Percentiles rank a stretch among this genome's conserved stretches.
Conservation (phyloP, 2,888 invertebrate genomes). For the Monoplex corrugatus region DNA sequence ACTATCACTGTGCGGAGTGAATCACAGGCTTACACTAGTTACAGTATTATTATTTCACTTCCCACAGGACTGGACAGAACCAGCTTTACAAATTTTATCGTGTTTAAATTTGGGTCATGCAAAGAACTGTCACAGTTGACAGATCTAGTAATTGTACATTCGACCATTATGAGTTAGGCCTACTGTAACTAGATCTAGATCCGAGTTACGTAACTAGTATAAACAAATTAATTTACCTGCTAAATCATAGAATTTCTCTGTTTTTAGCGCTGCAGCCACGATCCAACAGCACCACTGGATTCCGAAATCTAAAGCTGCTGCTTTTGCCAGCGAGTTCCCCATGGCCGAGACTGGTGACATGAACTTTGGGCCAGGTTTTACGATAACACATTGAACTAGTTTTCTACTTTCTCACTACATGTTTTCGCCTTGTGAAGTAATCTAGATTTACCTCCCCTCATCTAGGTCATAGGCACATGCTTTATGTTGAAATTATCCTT, state of each 20-base stretch:
- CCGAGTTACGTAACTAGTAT: no score
- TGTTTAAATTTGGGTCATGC: no score
- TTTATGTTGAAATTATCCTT: neutral
- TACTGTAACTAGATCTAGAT: no score
- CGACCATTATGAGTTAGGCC: no score
- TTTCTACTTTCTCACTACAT: neutral
- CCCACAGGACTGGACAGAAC: no score
- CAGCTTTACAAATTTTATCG: no score
- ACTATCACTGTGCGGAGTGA: no score
- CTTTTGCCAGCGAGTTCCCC: constrained; percentile 66
- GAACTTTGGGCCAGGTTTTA: neutral
- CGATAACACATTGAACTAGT: neutral
- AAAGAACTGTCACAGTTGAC: no score
- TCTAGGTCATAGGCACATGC: neutral
- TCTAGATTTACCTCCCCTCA: neutral
- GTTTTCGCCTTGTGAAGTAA: neutral
- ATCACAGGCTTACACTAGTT: no score
- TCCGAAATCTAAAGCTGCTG: constrained; percentile 77
- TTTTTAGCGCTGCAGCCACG: constrained; percentile 77
- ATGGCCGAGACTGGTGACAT: constrained; percentile 51
- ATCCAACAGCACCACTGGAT: constrained; percentile 80
- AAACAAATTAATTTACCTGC: no score
- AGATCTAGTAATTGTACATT: no score
- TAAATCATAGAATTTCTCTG: constrained; percentile 82
- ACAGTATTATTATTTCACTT: no score